phyloP scores from a whole-genome alignment of 2,888 invertebrate species.

The Gerris lacustris region DNA sequence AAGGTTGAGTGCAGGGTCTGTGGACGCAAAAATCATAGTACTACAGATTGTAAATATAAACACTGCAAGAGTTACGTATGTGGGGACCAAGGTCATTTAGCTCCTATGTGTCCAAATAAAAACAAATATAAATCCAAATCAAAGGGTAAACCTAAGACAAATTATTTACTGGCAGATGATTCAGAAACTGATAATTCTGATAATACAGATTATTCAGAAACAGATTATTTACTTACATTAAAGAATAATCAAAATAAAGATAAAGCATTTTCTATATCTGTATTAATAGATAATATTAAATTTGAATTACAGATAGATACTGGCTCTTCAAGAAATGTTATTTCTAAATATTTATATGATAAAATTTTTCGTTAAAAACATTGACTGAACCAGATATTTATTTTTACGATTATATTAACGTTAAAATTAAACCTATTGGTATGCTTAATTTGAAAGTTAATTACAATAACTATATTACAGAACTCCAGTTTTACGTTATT shows the following conservation, averaged over 20 bases:
- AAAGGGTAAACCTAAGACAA: background rate
- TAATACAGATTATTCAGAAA: background rate
- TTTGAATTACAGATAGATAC: conserved; percentile 9
- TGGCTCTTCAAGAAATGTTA: background rate
- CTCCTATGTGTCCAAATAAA: conserved; percentile 7
- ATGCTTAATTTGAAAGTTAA: conserved; percentile 8
- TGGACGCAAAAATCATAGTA: background rate
- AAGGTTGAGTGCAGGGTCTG: background rate
- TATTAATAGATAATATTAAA: background rate
- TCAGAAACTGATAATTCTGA: background rate
- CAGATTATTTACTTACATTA: too few species aligned
- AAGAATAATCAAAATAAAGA: too few species aligned
- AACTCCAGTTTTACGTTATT: conserved; percentile 6
- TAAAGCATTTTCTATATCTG: background rate
- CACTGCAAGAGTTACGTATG: conserved; percentile 8
- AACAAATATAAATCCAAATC: background rate
- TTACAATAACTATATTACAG: background rate
- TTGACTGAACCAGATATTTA: background rate
- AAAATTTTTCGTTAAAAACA: background rate
- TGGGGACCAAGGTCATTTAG: conserved; percentile 7
- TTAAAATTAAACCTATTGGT: conserved; percentile 9
- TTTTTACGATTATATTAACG: conserved; percentile 9
- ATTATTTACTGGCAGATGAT: background rate
- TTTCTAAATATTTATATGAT: conserved; percentile 9
- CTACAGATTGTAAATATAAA: conserved; percentile 9